Evolutionary conservation across 1,140 invertebrate genomes (phyloP).

Genomic region (Heterodera schachtii): DNA sequence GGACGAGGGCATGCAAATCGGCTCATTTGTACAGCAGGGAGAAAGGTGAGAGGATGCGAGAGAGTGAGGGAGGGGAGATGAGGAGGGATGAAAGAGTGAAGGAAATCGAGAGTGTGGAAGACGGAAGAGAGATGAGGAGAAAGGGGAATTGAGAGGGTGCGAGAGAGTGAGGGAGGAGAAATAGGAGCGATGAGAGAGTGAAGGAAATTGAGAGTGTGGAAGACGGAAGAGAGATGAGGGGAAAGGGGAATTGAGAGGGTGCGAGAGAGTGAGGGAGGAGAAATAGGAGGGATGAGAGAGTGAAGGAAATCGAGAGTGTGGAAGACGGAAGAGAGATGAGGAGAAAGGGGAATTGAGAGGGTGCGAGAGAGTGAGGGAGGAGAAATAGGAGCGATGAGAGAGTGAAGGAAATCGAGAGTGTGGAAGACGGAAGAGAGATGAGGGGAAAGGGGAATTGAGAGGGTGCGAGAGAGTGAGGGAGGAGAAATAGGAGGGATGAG

Average conservation of each 20-base stretch:
- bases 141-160: neutral
- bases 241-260: neutral
- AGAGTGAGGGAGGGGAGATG: constrained; percentile 12
- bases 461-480: neutral
- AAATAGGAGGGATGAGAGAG: too few relatives aligned
- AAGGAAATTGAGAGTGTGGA: too few relatives aligned
- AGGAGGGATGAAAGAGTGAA: too few relatives aligned
- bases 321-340: neutral
- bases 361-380: neutral
- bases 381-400: too few relatives aligned
- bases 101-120: too few relatives aligned
- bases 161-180: constrained; percentile 19
- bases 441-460: neutral
- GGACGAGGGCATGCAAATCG: constrained; percentile 41
- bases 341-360: neutral
- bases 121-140: neutral
- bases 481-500: neutral
- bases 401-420: too few relatives aligned
- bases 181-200: too few relatives aligned
- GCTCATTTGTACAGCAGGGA: constrained; percentile 52
- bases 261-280: neutral
- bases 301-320: too few relatives aligned
- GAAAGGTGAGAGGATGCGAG: constrained; percentile 26
- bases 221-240: neutral
- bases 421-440: neutral